Conservation (phyloP, 2,888 invertebrate genomes). For the Ochlodes sylvanus region DNA sequence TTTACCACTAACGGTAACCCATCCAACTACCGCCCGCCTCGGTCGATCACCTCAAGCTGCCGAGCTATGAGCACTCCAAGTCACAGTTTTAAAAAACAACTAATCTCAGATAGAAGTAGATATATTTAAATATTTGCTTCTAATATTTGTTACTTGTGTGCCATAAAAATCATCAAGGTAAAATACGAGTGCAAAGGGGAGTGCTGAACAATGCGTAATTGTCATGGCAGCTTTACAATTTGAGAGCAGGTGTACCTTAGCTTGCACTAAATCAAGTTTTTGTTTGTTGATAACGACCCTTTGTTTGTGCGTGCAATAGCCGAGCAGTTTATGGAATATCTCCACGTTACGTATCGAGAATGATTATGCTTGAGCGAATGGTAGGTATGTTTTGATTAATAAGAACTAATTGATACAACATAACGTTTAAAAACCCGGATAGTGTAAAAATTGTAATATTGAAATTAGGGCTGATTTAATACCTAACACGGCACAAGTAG, state of each 20-base stretch:
- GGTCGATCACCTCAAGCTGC: too few relatives aligned
- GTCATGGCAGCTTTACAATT: constrained; percentile 21
- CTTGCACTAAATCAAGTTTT: constrained; percentile 32
- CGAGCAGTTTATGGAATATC: constrained; percentile 1
- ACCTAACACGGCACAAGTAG: too few relatives aligned
- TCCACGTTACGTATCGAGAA: neutral
- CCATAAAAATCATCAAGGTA: constrained; percentile 1
- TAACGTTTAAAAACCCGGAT: too few relatives aligned
- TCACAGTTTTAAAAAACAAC: too few relatives aligned
- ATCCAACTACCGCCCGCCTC: too few relatives aligned
- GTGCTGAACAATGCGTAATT: constrained; percentile 14
- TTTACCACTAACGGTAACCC: too few relatives aligned
- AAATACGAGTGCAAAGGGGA: constrained; percentile 8
- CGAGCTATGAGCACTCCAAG: too few relatives aligned
- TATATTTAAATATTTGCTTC: neutral
- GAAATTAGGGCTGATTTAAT: too few relatives aligned
- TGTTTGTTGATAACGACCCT: constrained; percentile 36
- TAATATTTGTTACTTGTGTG: neutral
- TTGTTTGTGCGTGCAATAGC: constrained; percentile 33
- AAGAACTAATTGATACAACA: too few relatives aligned
- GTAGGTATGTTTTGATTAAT: too few relatives aligned
- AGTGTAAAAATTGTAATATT: too few relatives aligned
- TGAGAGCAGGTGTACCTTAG: constrained; percentile 10
- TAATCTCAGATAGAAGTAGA: too few relatives aligned
- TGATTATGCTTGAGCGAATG: neutral